Conservation (phyloP, 2,797 vertebrate genomes). For the Phrynocephalus guinanensis region DNA sequence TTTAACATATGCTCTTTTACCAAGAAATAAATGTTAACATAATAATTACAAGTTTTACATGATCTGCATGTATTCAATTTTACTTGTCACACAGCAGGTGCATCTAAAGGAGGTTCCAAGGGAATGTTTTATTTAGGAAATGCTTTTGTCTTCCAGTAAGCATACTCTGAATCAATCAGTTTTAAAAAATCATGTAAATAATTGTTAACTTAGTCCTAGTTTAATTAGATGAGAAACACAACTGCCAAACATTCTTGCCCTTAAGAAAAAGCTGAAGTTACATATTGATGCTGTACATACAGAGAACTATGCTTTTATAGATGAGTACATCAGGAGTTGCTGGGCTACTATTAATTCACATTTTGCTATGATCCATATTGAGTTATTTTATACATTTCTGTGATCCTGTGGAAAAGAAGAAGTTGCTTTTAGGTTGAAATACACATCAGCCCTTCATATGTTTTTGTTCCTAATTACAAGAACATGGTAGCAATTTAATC, state of each 20-base stretch:
- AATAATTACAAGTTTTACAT: slow-evolving; percentile 46
- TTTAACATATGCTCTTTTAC: slow-evolving; percentile 18
- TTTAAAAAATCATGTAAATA: slow-evolving; percentile 19
- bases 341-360: slow-evolving; percentile 47
- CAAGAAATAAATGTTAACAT: slow-evolving; percentile 59
- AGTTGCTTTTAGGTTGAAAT: slow-evolving; percentile 52
- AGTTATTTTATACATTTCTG: slow-evolving; percentile 58
- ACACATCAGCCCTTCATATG: slow-evolving; percentile 62
- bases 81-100: slow-evolving; percentile 43
- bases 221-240: slow-evolving; percentile 39
- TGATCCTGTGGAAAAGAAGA: slow-evolving; percentile 54
- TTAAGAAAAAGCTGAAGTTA: slow-evolving; percentile 51
- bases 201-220: neutral
- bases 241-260: slow-evolving; percentile 43
- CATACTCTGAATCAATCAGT: slow-evolving; percentile 55
- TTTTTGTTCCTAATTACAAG: slow-evolving; percentile 24
- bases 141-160: slow-evolving; percentile 55
- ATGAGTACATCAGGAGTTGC: slow-evolving; percentile 53
- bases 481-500: neutral
- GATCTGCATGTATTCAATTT: slow-evolving; percentile 28
- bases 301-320: slow-evolving; percentile 47
- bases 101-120: slow-evolving; percentile 55
- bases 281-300: slow-evolving; percentile 51
- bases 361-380: slow-evolving; percentile 39
- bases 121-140: slow-evolving; percentile 62